Base-by-base conservation (phyloP, 2,113 vertebrate species). In the Coryphaenoides rupestris region DNA sequence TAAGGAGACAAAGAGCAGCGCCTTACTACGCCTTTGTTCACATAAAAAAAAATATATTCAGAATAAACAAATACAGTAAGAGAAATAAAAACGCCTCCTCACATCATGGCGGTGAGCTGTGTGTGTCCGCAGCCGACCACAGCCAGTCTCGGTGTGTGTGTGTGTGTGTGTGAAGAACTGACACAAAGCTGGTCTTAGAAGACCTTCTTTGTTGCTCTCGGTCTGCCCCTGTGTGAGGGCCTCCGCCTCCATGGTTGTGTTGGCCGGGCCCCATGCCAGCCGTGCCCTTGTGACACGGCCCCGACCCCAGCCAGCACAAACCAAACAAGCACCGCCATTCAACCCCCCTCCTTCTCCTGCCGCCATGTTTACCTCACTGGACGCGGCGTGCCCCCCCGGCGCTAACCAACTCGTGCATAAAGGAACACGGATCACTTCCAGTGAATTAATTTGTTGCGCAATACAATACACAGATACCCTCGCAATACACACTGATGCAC, bases 281-380 rank as follows among this genome's bases (percentile, higher is more conserved):
- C 33, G 33, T 5, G 9, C 69, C 47, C 60, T 69, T 46, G 69
- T 87, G 88, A 75, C 78, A 74, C 83, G 68, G 79, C 78, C 87
- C 62, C 75, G 63, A 21, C 61, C 71, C 24, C 19, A 23, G n/a
- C 28, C n/a, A n/a, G 17, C 72, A 49, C 65, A 86, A 77, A 82
- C 60, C 62, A 71, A 84, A 85, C 74, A 82, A 80, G 60, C 46
- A 19, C 46, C 13, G 7, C 80, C 79, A 87, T 91, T 91, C 78
- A 89, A 74, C 61, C 15, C 15, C 46, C 46, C 46, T 9, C 28
- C 1, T 2, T 9, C 28, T 9, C 28, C 28, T 9, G 5, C 28
- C 28, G 5, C 28, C 1, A 33, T 33, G 28, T 33, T 84, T 73
- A 86, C 73, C 76, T 84, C 84, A 86, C 65, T 71, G 33, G 33